These are phyloP conservation scores for Sphyrna mokarran DNA, from an alignment of 2,113 vertebrate genomes.

Conservation along the genomic window DNA sequence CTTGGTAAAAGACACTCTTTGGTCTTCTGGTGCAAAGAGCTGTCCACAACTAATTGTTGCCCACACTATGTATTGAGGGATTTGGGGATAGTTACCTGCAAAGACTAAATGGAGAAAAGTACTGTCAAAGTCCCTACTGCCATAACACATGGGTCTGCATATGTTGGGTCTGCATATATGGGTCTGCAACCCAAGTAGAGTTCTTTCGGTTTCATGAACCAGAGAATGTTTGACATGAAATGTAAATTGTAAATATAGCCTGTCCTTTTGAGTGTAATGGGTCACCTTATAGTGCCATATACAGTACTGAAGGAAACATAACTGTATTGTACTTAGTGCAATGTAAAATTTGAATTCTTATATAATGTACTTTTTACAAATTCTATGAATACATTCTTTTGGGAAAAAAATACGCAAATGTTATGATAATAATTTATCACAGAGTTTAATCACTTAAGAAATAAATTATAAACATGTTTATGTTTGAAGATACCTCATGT, in stretches of 20 bases:
- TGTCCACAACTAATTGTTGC: not conserved
- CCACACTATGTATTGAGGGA: not conserved
- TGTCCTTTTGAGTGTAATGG: not conserved
- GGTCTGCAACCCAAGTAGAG: not conserved
- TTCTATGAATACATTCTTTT: not conserved
- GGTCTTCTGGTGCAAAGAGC: not conserved
- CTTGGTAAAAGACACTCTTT: not conserved
- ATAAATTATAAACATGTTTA: not conserved
- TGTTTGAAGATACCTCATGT: not conserved
- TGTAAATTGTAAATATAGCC: not conserved
- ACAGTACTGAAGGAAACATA: not conserved
- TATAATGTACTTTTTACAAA: not conserved
- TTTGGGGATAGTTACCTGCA: not conserved
- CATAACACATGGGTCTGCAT: not conserved
- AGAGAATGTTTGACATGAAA: not conserved
- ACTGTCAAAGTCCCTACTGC: not conserved
- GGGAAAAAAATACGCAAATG: not conserved
- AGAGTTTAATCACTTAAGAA: not conserved
- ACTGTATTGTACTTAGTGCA: not conserved
- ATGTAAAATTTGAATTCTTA: not conserved
- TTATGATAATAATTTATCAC: not conserved
- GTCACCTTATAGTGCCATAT: not conserved
- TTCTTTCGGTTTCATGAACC: not conserved
- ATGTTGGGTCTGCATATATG: too few species aligned
- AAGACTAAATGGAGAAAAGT: not conserved